phyloP scores from a whole-genome alignment of 2,113 vertebrate genomes.

The Nycticorax nycticorax region DNA sequence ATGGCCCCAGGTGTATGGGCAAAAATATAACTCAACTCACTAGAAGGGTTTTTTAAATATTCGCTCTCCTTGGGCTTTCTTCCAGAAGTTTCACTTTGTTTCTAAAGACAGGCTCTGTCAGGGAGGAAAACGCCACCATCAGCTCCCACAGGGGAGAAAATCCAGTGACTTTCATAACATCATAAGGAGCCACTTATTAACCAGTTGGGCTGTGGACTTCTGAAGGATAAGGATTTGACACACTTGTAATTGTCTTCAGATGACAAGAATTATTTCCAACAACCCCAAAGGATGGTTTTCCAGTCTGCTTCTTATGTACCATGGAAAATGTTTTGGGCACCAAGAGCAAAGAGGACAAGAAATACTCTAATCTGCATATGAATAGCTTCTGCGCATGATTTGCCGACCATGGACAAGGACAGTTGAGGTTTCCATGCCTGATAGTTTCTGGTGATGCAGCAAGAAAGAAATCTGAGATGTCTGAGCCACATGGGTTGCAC shows the following conservation, averaged over 20 bases:
- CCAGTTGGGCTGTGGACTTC: neutral
- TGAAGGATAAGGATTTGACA: neutral
- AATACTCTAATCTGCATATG: neutral
- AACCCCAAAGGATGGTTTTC: neutral
- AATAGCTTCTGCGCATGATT: neutral
- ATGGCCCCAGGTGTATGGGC: neutral
- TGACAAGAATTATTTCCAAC: neutral
- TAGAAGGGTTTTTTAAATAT: neutral
- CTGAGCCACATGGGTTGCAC: neutral
- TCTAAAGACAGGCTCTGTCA: neutral
- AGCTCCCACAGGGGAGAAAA: neutral
- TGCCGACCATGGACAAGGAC: neutral
- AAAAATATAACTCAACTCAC: neutral
- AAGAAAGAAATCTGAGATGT: neutral
- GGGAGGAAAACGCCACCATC: neutral
- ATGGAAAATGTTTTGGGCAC: neutral
- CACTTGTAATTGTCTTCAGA: neutral
- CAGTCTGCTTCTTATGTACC: neutral
- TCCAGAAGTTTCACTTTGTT: neutral
- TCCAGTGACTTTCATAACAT: neutral
- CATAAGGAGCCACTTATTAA: neutral
- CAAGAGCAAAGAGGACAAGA: neutral
- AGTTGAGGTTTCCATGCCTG: neutral
- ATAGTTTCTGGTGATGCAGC: neutral
- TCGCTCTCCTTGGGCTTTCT: neutral